phyloP scores from a whole-genome alignment of 2,797 vertebrate species.

The Octomys mimax region DNA sequence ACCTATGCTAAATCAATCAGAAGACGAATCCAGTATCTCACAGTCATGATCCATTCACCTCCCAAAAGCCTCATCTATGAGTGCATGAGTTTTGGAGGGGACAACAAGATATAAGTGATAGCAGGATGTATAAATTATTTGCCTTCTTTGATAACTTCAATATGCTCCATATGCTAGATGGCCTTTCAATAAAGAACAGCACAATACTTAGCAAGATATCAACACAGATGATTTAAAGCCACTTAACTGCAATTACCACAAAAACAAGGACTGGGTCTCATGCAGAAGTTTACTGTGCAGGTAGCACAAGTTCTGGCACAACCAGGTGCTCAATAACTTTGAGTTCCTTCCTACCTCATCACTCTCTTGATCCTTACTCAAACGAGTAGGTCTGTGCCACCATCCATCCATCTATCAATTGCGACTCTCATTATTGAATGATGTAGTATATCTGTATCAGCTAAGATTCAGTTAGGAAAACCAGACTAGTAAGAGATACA shows the following conservation, averaged over 20 bases:
- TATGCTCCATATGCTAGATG: neutral
- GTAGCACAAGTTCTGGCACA: neutral
- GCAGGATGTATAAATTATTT: neutral
- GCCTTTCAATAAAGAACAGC: neutral
- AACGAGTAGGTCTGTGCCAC: neutral
- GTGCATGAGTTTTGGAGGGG: neutral
- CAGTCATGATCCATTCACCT: neutral
- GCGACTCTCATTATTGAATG: neutral
- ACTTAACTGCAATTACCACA: neutral
- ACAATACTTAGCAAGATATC: neutral
- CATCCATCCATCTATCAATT: neutral
- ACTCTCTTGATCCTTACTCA: neutral
- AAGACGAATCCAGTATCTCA: neutral
- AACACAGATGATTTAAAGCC: neutral
- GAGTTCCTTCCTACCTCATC: neutral
- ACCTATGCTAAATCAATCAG: neutral
- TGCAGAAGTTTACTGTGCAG: neutral
- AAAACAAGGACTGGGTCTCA: neutral
- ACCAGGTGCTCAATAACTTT: neutral
- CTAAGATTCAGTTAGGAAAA: constrained; percentile 8
- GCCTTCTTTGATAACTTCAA: neutral
- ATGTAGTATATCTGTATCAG: neutral
- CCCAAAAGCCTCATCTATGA: neutral
- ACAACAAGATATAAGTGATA: neutral
- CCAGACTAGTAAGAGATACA: neutral